Evolutionary conservation across 2,888 invertebrate genomes (phyloP), one percentile per base, ranked within the genome.

Genomic region (Drosophila flavopinicola): DNA sequence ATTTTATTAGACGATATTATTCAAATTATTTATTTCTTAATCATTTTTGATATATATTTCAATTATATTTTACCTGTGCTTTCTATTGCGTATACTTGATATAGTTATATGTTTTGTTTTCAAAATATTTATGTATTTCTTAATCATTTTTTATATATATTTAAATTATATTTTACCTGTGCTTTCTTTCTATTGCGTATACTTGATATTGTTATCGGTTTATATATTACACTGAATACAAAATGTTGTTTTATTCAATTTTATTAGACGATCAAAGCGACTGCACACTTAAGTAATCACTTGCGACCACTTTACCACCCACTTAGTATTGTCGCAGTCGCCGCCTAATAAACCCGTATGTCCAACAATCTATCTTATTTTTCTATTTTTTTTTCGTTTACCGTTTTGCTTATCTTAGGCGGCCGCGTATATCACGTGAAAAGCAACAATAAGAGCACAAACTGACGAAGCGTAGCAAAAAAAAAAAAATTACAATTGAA

Each of bases 381-480:
- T 13, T 30, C 24, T 39, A 11, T 39, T 57, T 3, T 25, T 32
- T 42, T 52, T 48, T 30, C 45, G 70, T 60, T 54, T 60, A 54
- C 52, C 61, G 66, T 54, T 70, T 72, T 64, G 61, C 66, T 76
- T 68, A 75, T 78, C 75, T 72, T 63, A 60, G 59, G 38, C 75
- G 69, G 51, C 15, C 66, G 56, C 60, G 53, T 59, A 63, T 58
- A 74, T 83, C 85, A 82, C 78, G 75, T 85, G 75, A 69, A 79
- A 48, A 41, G 42, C 64, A 49, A 61, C 69, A 61, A 54, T 29
- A 61, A 42, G 30, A 48, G 47, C 24, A 17, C 52, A 51, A 58
- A 29, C 30, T 42, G 24, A 56, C 53, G 37, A 51, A 60, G 38
- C 25, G 33, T 27, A 29, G 37, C 25, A 39, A 47, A 20, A 1